Base-by-base conservation (phyloP, 2,797 vertebrate genomes). In the Buceros bicornis region DNA sequence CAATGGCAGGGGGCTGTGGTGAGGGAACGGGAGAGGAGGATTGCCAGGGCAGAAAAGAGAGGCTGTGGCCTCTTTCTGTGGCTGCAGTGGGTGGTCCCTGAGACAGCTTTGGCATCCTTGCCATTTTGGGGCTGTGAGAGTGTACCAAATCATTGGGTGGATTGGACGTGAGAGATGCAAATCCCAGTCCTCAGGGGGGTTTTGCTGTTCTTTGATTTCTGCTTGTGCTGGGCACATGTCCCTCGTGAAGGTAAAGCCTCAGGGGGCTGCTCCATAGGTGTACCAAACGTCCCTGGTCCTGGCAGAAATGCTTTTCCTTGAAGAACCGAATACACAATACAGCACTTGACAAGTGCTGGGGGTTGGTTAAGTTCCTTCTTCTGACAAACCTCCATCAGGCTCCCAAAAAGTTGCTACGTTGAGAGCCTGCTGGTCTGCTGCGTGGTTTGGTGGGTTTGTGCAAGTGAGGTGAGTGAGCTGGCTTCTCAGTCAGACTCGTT, bases 101-200 rank as follows among this genome's bases (percentile, higher is more conserved):
- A 51, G 37, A 33, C 17, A 72, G 9, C 8, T 67, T 48, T 58
- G 45, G 22, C 69, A 10, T 53, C 31, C 4, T 8, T 57, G 33
- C 28, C 6, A 6, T 54, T 72, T 47, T 14, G 10, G 31, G 40
- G n/a, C 48, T 80, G 31, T 42, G 35, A n/a, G 54, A 50, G 10
- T 15, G 2, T 19, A 54, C 33, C 33, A 29, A 45, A 9, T 80
- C n/a, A 22, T 10, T 24, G 11, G 25, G 19, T 81, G n/a, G 50
- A 20, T 89, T 0, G 0, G 5, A 2, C 9, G 4, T 15, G 31
- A 35, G n/a, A 80, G 35, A 19, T 1, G 1, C 40, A 80, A 48
- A 35, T 86, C 28, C 61, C 42, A 14, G 50, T 45, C 47, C 31
- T 61, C 50, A n/a, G 80, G 29, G 64, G 10, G 50, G 5, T 45